Evolutionary conservation across 2,888 invertebrate species (phyloP).

Genomic region (Harpalus rubripes): DNA sequence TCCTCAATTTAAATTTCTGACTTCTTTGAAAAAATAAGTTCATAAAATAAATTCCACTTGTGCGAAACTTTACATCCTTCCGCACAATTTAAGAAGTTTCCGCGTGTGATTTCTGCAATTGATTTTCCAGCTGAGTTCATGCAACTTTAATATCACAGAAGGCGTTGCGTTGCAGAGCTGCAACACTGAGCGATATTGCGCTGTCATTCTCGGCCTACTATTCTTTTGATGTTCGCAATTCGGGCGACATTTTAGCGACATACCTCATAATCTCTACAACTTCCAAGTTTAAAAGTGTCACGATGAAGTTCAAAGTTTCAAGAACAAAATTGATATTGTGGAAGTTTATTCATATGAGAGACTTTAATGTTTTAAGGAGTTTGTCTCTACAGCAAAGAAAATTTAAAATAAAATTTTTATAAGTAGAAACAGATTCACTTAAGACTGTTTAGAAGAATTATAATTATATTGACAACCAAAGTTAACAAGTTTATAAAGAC

Average conservation of each 20-base stretch:
- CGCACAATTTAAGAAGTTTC: constrained; percentile 43
- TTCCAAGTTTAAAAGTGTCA: constrained; percentile 34
- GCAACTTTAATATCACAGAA: constrained; percentile 37
- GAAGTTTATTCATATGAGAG: constrained; percentile 37
- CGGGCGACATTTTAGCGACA: constrained; percentile 32
- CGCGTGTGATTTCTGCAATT: constrained; percentile 38
- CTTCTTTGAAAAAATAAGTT: constrained; percentile 13
- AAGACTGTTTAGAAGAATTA: no score
- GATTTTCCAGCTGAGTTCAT: constrained; percentile 31
- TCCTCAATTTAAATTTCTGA: not conserved
- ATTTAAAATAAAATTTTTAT: not conserved
- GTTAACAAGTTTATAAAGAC: no score
- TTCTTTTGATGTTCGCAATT: constrained; percentile 50
- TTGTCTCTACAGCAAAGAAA: not conserved
- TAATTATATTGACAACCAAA: no score
- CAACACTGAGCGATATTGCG: constrained; percentile 23
- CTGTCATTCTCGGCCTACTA: constrained; percentile 41
- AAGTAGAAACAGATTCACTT: no score
- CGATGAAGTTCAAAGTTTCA: constrained; percentile 26
- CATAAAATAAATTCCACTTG: constrained; percentile 36
- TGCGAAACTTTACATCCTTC: constrained; percentile 36
- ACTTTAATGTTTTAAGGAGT: constrained; percentile 23
- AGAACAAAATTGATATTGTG: constrained; percentile 19
- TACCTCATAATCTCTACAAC: constrained; percentile 42
- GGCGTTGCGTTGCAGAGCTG: constrained; percentile 17